Evolutionary conservation across 2,113 vertebrate species (phyloP), one percentile per base, ranked within the genome.

Genomic region (Rana temporaria): DNA sequence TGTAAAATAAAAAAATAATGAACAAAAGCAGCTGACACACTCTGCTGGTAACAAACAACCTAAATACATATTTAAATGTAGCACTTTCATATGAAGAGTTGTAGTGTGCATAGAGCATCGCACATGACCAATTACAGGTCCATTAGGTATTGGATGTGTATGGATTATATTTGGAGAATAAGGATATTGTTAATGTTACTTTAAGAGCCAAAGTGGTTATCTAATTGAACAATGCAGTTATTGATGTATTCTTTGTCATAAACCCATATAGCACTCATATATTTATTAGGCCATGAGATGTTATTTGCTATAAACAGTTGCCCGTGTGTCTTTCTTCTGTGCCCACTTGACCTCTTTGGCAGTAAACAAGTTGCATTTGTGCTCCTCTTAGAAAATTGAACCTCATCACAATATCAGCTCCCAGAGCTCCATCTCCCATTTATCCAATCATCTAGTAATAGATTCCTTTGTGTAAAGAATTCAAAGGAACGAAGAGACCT

Each of bases 371-470:
- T 68, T 69, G 68, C 53, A 26, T 69, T 48, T 57, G 22, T 80
- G 38, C 52, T 48, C 22, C 18, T 26, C 32, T 34, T 30, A 3
- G 56, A 14, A 60, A 70, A 71, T 19, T 56, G 42, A 81, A 53
- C 30, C 32, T 59, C n/a, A 3, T 19, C 30, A 65, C 69, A 66
- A 66, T 73, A 59, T 30, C 12, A 15, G 60, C 60, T 73, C 60
- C 38, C 18, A 65, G 26, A 42, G 59, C 59, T 22, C 18, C 79
- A 63, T 62, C 59, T 42, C 63, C 52, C 67, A 72, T 71, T 72
- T 57, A 72, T 55, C 52, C 57, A 72, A 81, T 81, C 79, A 72
- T 81, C 67, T 20, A 72, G 79, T 72, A 81, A 81, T 81, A 63
- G 67, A 59, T 9, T 22, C 24, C 68, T 81, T 81, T 72, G 42